Evolutionary conservation across 2,888 invertebrate species (phyloP), one percentile per base, ranked within the genome.

Genomic region (Brachyopa scutellaris): DNA sequence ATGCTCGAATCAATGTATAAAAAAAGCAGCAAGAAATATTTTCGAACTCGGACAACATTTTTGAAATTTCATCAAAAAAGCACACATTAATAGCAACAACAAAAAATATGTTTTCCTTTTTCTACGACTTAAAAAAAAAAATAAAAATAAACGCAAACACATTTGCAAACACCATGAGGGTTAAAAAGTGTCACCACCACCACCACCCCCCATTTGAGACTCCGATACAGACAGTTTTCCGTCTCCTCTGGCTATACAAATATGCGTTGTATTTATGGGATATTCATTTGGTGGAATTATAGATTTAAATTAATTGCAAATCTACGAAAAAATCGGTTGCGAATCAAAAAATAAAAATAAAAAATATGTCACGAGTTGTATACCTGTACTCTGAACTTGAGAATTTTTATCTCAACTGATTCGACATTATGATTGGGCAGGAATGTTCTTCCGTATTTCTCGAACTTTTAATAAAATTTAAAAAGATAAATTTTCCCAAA

Each of bases 131-230:
- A 23, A 70, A 31, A 29, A 45, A 31, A 23, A 33, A 53, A 31
- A 21, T 67, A 79, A 45, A 73, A 79, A 79, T 79, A 76, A 80
- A 62, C 55, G 38, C 62, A 57, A 57, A 69, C 31, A 36, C 9
- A 47, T 55, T 62, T 72, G 78, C 57, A 61, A 76, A 61, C 3
- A 26, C 17, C 36, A 53, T 7, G 67, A 67, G 74, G 67, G 76
- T 59, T 69, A 70, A 49, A 79, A 62, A 69, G 51, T 80, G 69
- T 57, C 76, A 69, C 23, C 61, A 51, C 26, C 31, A 19, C 31
- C 7, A 13, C n/a, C 45, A 15, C n/a, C n/a, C n/a, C n/a, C n/a
- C n/a, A n/a, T n/a, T n/a, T n/a, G 36, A 19, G 21, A 57, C 23
- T 23, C 23, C 26, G 38, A 38, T 61, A 40, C 53, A 38, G 62